phyloP scores from a whole-genome alignment of 2,888 invertebrate species.

The Alentia gelatinosa region DNA sequence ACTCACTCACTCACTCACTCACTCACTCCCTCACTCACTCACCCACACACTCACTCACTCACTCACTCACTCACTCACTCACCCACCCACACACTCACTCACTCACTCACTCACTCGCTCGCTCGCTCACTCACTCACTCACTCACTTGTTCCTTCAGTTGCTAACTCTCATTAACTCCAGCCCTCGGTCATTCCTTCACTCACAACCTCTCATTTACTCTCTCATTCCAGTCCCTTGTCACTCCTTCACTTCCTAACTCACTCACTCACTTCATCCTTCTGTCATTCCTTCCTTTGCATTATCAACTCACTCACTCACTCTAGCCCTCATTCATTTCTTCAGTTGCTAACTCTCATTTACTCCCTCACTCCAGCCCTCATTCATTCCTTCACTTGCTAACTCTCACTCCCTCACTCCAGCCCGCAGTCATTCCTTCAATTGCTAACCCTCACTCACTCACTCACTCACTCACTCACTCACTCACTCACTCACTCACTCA shows the following conservation, averaged over 20 bases:
- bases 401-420: background rate
- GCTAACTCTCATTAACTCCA: too few species aligned
- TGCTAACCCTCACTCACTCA: background rate
- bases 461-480: constrained; percentile 15
- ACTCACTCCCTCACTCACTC: too few species aligned
- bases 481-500: constrained; percentile 15
- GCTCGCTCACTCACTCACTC: too few species aligned
- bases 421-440: background rate
- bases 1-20: too few species aligned
- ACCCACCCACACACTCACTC: too few species aligned
- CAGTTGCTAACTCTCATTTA: background rate
- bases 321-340: background rate
- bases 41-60: too few species aligned
- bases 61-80: too few species aligned
- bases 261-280: background rate
- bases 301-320: background rate
- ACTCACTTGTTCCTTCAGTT: background rate
- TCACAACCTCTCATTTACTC: background rate
- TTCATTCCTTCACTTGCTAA: background rate
- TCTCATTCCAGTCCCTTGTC: background rate
- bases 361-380: background rate
- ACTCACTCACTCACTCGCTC: too few species aligned
- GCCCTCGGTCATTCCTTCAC: too few species aligned
- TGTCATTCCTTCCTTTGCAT: background rate
- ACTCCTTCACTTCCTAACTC: background rate